Percentiles rank a stretch among this genome's conserved stretches.
These are phyloP conservation scores for Chondrosia reniformis DNA, from an alignment of 37 sponge, comb jelly and placozoan genomes.

Conservation along the genomic window DNA sequence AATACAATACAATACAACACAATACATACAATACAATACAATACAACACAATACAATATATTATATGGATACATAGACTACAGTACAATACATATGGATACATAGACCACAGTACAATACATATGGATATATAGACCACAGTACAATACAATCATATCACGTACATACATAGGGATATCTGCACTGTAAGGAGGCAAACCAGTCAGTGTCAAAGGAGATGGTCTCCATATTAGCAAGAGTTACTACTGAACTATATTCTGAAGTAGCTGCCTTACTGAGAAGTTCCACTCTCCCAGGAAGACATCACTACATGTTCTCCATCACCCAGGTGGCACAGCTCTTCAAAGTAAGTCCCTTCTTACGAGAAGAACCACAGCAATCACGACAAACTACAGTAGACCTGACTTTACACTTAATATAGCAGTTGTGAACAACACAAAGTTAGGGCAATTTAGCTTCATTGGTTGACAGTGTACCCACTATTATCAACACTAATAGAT, in stretches of 20 bases:
- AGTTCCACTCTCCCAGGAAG: conserved; percentile 61
- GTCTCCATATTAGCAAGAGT: conserved; percentile 10
- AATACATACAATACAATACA: too few species aligned
- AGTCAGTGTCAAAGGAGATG: neutral
- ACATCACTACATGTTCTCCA: conserved; percentile 67
- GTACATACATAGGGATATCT: neutral
- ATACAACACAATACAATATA: too few species aligned
- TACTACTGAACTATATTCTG: conserved; percentile 28
- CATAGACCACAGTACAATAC: neutral
- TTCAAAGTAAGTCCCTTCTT: conserved; percentile 48
- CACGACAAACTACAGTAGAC: too few species aligned
- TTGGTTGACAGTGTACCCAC: too few species aligned
- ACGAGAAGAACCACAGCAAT: too few species aligned
- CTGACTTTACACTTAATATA: too few species aligned
- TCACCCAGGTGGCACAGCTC: conserved; percentile 34
- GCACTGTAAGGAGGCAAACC: neutral
- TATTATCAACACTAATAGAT: too few species aligned
- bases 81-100: neutral
- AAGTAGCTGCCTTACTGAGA: conserved; percentile 23
- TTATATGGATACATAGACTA: too few species aligned
- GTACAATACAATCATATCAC: neutral
- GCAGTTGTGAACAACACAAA: too few species aligned
- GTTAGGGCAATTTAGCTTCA: too few species aligned
- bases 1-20: too few species aligned
- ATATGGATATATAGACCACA: neutral